A percentile compares a stretch with the other conserved stretches of the same genome.
Conservation (phyloP, 2,888 invertebrate species). For the Tholera decimalis region DNA sequence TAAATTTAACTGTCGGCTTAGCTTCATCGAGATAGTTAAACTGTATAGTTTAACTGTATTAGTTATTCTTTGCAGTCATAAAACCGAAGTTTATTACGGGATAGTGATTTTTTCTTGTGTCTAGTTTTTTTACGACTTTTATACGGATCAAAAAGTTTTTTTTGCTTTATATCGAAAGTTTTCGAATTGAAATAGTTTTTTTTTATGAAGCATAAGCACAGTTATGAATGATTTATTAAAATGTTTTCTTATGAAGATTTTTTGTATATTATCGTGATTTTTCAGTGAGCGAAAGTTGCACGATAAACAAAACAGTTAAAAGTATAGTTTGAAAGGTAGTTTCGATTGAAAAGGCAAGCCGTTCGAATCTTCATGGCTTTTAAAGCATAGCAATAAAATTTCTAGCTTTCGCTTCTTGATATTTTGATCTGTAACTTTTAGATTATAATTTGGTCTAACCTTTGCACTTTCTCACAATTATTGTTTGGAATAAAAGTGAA, state of each 20-base stretch:
- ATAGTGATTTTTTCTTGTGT: constrained; percentile 55
- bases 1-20: constrained; percentile 65
- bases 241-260: constrained; percentile 22
- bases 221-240: constrained; percentile 33
- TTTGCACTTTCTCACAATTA: constrained; percentile 36
- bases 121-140: constrained; percentile 50
- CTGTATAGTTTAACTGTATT: constrained; percentile 56
- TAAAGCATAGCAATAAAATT: constrained; percentile 25
- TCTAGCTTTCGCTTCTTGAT: constrained; percentile 31
- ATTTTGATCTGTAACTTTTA: constrained; percentile 10
- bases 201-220: constrained; percentile 27
- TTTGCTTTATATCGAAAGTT: constrained; percentile 48
- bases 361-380: constrained; percentile 25
- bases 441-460: constrained; percentile 30
- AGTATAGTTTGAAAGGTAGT: constrained; percentile 18
- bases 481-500: constrained; percentile 31
- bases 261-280: constrained; percentile 31
- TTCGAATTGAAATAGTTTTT: constrained; percentile 23
- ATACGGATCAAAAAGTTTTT: constrained; percentile 47
- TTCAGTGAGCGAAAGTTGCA: constrained; percentile 23
- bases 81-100: constrained; percentile 57
- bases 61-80: constrained; percentile 64
- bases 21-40: constrained; percentile 59
- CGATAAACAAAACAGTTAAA: constrained; percentile 42
- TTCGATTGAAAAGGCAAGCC: constrained; percentile 31